Conservation (phyloP, 1,140 invertebrate genomes). For the Drosophila littoralis region DNA sequence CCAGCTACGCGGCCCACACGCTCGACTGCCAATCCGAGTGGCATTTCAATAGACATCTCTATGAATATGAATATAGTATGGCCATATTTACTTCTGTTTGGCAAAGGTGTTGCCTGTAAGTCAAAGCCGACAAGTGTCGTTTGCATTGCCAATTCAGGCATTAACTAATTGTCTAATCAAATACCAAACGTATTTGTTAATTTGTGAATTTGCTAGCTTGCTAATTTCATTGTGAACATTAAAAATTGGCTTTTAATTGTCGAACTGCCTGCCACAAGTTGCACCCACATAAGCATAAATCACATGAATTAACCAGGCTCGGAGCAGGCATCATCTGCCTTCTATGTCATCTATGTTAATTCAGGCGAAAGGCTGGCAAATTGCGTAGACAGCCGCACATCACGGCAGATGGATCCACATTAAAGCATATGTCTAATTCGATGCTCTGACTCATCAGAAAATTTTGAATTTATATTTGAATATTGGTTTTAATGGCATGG, state of each 20-base stretch:
- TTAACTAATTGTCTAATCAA: conserved; percentile 63
- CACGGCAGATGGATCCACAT: conserved; percentile 14
- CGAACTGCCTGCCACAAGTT: conserved; percentile 18
- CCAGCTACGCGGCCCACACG: conserved; percentile 59
- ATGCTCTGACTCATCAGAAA: conserved; percentile 51
- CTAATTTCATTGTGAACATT: conserved; percentile 5
- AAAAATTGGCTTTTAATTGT: conserved; percentile 23
- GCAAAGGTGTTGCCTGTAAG: conserved; percentile 23
- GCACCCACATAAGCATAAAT: conserved; percentile 1
- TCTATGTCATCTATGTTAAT: conserved; percentile 45
- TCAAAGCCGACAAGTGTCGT: conserved; percentile 37
- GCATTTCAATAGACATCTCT: conserved; percentile 33
- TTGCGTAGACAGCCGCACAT: not conserved
- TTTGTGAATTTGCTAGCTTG: conserved; percentile 33
- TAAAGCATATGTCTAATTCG: conserved; percentile 33
- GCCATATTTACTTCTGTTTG: conserved; percentile 17
- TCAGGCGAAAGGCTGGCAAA: conserved; percentile 15
- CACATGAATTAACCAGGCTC: conserved; percentile 21
- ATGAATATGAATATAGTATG: not conserved
- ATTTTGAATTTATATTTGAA: conserved; percentile 18
- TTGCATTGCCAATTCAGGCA: conserved; percentile 48
- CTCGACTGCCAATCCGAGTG: conserved; percentile 17
- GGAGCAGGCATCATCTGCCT: conserved; percentile 12
- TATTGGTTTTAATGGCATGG: conserved; percentile 23
- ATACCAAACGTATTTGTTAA: conserved; percentile 31